Evolutionary conservation across 2,888 invertebrate species (phyloP).

Genomic region (Frankliniella intonsa): DNA sequence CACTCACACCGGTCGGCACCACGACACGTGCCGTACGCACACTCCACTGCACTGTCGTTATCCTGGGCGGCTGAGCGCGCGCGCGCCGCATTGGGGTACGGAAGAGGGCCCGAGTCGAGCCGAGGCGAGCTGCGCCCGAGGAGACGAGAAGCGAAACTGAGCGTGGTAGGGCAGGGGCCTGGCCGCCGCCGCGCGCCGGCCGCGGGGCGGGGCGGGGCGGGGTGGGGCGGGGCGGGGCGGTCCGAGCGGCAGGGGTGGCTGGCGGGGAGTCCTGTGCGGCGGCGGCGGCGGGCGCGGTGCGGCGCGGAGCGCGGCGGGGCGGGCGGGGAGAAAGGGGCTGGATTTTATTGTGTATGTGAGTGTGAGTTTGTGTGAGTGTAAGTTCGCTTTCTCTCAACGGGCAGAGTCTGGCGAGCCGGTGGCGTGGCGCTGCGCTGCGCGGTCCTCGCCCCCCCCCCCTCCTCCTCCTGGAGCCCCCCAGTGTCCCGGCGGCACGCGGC

Average conservation of each 20-base stretch:
- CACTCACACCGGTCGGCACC: not conserved
- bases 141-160: not conserved
- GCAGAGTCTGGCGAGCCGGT: not conserved
- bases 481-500: too few species aligned
- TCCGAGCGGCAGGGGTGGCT: not conserved
- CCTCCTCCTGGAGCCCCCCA: too few species aligned
- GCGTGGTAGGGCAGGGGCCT: not conserved
- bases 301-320: not conserved
- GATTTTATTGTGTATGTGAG: slow-evolving; percentile 25
- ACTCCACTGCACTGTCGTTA: not conserved
- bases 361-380: slow-evolving; percentile 26
- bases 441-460: too few species aligned
- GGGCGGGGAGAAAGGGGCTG: slow-evolving; percentile 15
- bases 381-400: slow-evolving; percentile 16
- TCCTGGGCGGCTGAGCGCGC: not conserved
- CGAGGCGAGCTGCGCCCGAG: not conserved
- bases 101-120: not conserved
- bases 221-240: slow-evolving; percentile 1
- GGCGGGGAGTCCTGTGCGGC: not conserved
- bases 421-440: too few species aligned
- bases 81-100: not conserved
- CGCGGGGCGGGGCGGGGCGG: not conserved
- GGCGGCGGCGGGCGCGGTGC: not conserved
- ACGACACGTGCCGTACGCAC: too few species aligned
- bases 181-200: not conserved